phyloP scores from a whole-genome alignment of 1,140 invertebrate species.

The Diorhabda carinulata region DNA sequence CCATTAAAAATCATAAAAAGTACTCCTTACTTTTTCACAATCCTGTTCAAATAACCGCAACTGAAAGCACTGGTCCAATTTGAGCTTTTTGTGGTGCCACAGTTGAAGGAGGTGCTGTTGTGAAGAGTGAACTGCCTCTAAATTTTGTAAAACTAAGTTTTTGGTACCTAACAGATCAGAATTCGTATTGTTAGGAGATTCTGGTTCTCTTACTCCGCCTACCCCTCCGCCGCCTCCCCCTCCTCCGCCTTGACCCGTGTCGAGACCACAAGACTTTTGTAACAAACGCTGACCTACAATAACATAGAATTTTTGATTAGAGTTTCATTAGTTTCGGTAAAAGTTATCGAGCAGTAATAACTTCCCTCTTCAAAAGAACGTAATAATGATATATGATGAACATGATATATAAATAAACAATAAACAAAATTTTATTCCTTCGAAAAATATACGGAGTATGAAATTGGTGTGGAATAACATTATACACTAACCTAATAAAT shows the following conservation, averaged over 20 bases:
- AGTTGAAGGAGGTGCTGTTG: slow-evolving; percentile 87
- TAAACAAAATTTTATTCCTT: slow-evolving; percentile 25
- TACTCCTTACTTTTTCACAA: slow-evolving; percentile 76
- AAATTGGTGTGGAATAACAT: background rate
- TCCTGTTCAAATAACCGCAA: slow-evolving; percentile 93
- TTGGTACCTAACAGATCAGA: slow-evolving; percentile 43
- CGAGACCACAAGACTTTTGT: slow-evolving; percentile 48
- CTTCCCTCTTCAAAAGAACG: too few species aligned
- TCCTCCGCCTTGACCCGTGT: slow-evolving; percentile 44
- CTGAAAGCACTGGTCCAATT: slow-evolving; percentile 94
- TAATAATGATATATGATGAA: too few species aligned
- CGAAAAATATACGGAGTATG: too few species aligned
- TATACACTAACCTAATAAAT: slow-evolving; percentile 58
- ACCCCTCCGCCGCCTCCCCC: slow-evolving; percentile 47
- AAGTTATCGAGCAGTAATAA: too few species aligned
- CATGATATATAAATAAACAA: background rate
- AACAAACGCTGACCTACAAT: slow-evolving; percentile 52
- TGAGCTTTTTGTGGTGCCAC: slow-evolving; percentile 90
- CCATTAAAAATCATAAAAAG: too few species aligned
- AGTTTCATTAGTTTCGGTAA: too few species aligned
- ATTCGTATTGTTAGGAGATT: slow-evolving; percentile 40
- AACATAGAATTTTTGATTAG: background rate
- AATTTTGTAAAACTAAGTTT: slow-evolving; percentile 67
- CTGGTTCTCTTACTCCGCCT: slow-evolving; percentile 48
- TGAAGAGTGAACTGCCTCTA: slow-evolving; percentile 79